phyloP scores from a whole-genome alignment of 2,113 vertebrate species.

The Ameiurus melas region DNA sequence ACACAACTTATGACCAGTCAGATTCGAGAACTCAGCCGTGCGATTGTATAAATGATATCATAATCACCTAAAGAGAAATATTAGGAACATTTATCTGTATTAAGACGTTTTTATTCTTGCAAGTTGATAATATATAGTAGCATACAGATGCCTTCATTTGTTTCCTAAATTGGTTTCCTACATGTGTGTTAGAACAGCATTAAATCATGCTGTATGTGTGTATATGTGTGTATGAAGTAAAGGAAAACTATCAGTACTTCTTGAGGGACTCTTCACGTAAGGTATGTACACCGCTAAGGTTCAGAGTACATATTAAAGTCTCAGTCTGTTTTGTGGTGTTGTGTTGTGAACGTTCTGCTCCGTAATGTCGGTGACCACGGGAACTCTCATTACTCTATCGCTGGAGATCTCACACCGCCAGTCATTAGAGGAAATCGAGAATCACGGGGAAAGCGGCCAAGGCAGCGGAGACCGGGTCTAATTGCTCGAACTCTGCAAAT shows the following conservation, averaged over 20 bases:
- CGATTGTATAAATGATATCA: background rate
- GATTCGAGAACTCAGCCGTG: background rate
- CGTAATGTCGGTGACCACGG: background rate
- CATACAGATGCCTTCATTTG: background rate
- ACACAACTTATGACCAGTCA: background rate
- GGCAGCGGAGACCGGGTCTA: conserved; percentile 17
- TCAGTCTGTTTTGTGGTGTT: background rate
- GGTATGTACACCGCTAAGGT: background rate
- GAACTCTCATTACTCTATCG: conserved; percentile 19
- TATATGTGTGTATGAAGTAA: background rate
- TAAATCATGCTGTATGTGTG: background rate
- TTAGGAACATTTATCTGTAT: too few relatives aligned
- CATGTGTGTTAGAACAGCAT: background rate
- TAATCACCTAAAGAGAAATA: background rate
- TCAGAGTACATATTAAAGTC: background rate
- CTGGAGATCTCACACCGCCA: conserved; percentile 38
- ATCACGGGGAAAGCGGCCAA: conserved; percentile 36
- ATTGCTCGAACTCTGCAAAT: conserved; percentile 46
- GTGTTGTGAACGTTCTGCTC: background rate
- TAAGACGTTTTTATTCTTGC: background rate
- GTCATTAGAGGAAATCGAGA: conserved; percentile 36
- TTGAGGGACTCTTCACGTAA: background rate
- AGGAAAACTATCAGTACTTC: background rate
- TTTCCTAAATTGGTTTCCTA: background rate
- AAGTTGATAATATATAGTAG: too few relatives aligned